Evolutionary conservation across 1,140 invertebrate genomes (phyloP), one percentile per base, ranked within the genome.

Genomic region (Myzus persicae): DNA sequence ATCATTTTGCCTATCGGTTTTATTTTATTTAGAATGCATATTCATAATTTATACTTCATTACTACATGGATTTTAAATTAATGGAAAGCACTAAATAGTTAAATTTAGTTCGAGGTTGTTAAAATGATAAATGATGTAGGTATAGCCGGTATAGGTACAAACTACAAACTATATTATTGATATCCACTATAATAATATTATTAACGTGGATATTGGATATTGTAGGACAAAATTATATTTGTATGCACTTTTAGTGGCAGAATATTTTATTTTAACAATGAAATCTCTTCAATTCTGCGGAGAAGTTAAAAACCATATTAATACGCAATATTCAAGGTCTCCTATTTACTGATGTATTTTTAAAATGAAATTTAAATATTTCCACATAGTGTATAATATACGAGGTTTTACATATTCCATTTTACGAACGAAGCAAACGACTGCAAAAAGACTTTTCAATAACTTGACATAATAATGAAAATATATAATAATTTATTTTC

Each of bases 181-280:
- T 76, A 76, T n/a, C 59, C 2, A 76, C 59, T 76, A 76, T 76
- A n/a, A n/a, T 11, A 1, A 48, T n/a, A n/a, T 51, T 76, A 67
- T 76, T 76, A 6, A 18, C 31, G 7, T n/a, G 31, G 31, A n/a
- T 54, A 54, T 51, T 22, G 22, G 14, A 51, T 31, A 59, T 59
- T 26, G 26, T 6, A 44, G 7, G n/a, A 76, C 14, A 76, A n/a
- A 76, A n/a, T n/a, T n/a, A 6, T 76, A 76, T 76, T 76, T 4
- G n/a, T 76, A 36, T n/a, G 14, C 59, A 20, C 59, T 36, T n/a
- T 76, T n/a, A 76, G 36, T 76, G 59, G 36, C 59, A 14, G 31
- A 76, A 76, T 76, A 76, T 76, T 76, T 76, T 76, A 76, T 76
- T 76, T 76, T 36, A 76, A 76, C 59, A 76, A 76, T 36, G 59